Evolutionary conservation across 2,797 vertebrate species (phyloP).

Genomic region (Falco columbarius): DNA sequence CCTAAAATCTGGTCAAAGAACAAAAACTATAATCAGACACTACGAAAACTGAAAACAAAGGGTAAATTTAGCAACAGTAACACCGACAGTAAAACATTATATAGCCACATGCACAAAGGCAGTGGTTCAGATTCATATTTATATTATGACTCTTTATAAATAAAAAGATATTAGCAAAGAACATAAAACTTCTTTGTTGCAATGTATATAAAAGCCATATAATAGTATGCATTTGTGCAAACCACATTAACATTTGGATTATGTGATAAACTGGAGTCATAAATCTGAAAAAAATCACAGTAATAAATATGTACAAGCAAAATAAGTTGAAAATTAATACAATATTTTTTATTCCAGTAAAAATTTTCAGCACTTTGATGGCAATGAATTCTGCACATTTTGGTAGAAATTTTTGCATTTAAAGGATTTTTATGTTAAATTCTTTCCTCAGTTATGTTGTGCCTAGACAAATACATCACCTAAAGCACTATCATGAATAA

Average conservation of each 20-base stretch:
- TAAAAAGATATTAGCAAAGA: neutral
- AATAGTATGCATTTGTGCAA: neutral
- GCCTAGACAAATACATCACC: neutral
- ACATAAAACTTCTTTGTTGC: neutral
- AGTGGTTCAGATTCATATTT: neutral
- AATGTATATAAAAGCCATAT: neutral
- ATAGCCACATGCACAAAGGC: neutral
- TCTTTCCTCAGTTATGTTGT: neutral
- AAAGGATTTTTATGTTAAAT: neutral
- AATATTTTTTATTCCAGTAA: neutral
- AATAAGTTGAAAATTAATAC: neutral
- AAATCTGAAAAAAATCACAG: neutral
- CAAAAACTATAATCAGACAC: neutral
- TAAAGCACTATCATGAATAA: neutral
- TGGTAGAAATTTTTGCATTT: neutral
- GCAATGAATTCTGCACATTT: neutral
- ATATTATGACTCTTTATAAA: neutral
- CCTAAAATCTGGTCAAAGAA: neutral
- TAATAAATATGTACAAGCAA: neutral
- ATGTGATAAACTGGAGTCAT: neutral
- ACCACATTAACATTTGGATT: neutral
- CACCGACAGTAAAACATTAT: neutral
- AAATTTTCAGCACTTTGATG: neutral
- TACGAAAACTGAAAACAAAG: neutral
- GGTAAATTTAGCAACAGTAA: neutral